These are phyloP conservation scores for Rambutsinella grinnellia DNA, from an alignment of 2,888 invertebrate species.

Conservation along the genomic window DNA sequence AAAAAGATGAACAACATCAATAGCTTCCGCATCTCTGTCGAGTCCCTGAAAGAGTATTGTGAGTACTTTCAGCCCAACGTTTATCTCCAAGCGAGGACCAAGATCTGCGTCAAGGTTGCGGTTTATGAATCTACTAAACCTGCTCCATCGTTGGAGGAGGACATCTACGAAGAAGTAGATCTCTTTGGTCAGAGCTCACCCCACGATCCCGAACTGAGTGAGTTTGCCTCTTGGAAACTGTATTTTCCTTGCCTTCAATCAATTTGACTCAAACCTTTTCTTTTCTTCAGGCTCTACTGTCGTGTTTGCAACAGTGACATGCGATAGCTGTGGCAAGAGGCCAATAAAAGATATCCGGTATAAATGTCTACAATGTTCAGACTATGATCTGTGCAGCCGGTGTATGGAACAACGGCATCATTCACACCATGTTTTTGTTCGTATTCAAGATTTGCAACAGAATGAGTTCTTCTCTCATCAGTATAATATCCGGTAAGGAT, in stretches of 20 bases:
- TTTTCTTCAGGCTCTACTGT: slow-evolving; percentile 26
- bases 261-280: neutral
- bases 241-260: neutral
- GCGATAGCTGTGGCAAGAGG: slow-evolving; percentile 38
- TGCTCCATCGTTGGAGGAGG: slow-evolving; percentile 29
- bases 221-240: no score
- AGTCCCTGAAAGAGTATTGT: slow-evolving; percentile 38
- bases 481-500: neutral
- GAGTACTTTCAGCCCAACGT: slow-evolving; percentile 39
- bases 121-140: slow-evolving; percentile 22
- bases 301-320: slow-evolving; percentile 36
- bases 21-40: slow-evolving; percentile 40
- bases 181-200: slow-evolving; percentile 37
- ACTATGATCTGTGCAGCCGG: slow-evolving; percentile 41
- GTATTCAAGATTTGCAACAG: slow-evolving; percentile 33
- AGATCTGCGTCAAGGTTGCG: slow-evolving; percentile 39
- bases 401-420: slow-evolving; percentile 39
- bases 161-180: slow-evolving; percentile 47
- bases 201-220: slow-evolving; percentile 44
- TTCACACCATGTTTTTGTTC: slow-evolving; percentile 38
- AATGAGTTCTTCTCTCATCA: slow-evolving; percentile 30
- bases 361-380: slow-evolving; percentile 35
- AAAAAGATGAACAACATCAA: slow-evolving; percentile 45
- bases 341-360: slow-evolving; percentile 35
- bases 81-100: slow-evolving; percentile 38